phyloP scores from a whole-genome alignment of 2,888 invertebrate genomes.

The Pristionchus entomophagus region DNA sequence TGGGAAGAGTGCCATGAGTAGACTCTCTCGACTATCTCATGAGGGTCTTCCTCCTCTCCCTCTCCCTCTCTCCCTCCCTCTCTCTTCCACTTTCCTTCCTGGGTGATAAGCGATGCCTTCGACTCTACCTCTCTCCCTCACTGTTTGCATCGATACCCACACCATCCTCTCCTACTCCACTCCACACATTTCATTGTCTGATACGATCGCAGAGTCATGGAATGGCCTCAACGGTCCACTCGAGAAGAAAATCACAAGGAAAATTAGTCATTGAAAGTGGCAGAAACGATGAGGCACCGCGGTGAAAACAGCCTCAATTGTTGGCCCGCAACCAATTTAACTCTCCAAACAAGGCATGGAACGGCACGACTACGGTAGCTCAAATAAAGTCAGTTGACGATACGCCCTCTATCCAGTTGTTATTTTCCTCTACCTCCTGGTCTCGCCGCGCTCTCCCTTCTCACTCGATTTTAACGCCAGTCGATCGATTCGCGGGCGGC shows the following conservation, averaged over 20 bases:
- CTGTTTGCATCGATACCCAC: conserved; percentile 23
- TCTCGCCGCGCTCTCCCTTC: not conserved
- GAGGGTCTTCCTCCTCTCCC: conserved; percentile 25
- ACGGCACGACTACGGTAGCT: not conserved
- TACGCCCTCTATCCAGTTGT: not conserved
- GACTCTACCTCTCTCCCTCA: not conserved
- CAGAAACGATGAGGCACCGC: not conserved
- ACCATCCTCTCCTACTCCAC: not conserved
- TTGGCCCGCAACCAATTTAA: not conserved
- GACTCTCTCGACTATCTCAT: conserved; percentile 26
- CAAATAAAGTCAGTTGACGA: not conserved
- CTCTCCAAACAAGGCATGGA: not conserved
- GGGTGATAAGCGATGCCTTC: conserved; percentile 45
- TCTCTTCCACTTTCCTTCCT: not conserved
- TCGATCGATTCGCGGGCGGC: conserved; percentile 26
- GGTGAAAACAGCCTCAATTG: not conserved
- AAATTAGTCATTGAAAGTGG: not conserved
- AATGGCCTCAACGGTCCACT: not conserved
- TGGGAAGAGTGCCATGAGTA: not conserved
- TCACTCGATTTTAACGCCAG: not conserved
- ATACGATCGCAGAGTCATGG: conserved; percentile 32
- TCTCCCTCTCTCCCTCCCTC: not conserved
- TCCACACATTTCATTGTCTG: conserved; percentile 36
- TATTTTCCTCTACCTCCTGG: not conserved
- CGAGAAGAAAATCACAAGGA: not conserved